A percentile compares a stretch with the other conserved stretches of the same genome.
These are phyloP conservation scores for Saccostrea glomerata DNA, from an alignment of 1,140 invertebrate species.

Conservation along the genomic window DNA sequence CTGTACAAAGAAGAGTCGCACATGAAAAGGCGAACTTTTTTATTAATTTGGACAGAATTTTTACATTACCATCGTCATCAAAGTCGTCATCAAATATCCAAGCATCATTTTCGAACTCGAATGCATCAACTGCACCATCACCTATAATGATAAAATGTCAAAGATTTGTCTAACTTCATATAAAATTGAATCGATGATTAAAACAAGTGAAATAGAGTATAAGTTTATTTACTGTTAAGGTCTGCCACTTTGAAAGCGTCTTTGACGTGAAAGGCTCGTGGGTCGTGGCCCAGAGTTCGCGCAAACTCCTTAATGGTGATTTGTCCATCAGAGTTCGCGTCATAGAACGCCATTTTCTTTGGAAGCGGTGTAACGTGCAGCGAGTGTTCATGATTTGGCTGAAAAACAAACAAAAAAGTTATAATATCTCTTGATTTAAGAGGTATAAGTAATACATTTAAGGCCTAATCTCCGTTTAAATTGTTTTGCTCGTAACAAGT, in stretches of 20 bases:
- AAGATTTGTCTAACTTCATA: not conserved
- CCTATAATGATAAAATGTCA: not conserved
- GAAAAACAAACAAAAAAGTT: not conserved
- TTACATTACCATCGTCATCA: constrained; percentile 22
- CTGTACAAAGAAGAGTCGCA: too few relatives aligned
- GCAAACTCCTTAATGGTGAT: constrained; percentile 54
- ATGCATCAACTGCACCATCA: constrained; percentile 8
- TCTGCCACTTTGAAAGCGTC: constrained; percentile 53
- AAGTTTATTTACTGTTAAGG: constrained; percentile 32
- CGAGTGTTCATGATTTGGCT: constrained; percentile 28
- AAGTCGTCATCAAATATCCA: constrained; percentile 44
- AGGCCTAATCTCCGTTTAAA: too few relatives aligned
- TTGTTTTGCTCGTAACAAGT: not conserved
- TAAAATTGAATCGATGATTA: not conserved
- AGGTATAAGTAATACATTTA: too few relatives aligned
- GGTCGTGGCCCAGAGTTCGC: constrained; percentile 51
- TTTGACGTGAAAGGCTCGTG: constrained; percentile 44
- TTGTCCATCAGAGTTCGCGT: constrained; percentile 46
- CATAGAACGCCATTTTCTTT: constrained; percentile 56
- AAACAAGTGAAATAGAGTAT: not conserved
- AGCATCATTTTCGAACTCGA: constrained; percentile 25
- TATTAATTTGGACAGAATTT: not conserved
- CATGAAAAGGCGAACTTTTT: not conserved
- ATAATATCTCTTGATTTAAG: not conserved
- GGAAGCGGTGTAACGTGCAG: constrained; percentile 55